Conservation (phyloP, 2,888 invertebrate species). For the Ptycholaimellus sp. region DNA sequence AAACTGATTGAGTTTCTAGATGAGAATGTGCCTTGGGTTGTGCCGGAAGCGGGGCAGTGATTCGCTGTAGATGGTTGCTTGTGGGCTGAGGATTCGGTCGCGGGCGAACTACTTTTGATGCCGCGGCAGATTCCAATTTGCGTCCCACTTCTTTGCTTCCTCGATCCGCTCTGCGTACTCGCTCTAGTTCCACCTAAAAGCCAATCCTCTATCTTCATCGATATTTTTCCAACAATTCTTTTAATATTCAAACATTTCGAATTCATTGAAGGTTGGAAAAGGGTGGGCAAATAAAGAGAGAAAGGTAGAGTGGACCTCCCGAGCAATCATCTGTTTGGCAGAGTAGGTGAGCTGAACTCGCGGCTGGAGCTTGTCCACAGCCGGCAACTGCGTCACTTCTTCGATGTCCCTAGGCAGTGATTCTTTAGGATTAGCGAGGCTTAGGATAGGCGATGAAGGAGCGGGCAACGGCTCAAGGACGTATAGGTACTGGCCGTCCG, state of each 20-base stretch:
- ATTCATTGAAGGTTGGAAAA: neutral
- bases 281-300: neutral
- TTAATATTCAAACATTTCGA: neutral
- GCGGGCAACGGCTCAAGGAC: constrained; percentile 43
- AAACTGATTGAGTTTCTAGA: no score
- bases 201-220: no score
- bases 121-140: neutral
- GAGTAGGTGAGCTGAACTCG: constrained; percentile 41
- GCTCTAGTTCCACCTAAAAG: constrained; percentile 44
- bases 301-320: no score
- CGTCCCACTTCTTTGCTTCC: constrained; percentile 4
- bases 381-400: constrained; percentile 36
- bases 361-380: constrained; percentile 26
- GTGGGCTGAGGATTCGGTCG: no score
- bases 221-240: no score
- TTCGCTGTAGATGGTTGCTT: no score
- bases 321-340: constrained; percentile 51
- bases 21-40: no score
- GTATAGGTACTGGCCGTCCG: constrained; percentile 51
- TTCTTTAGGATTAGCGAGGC: no score
- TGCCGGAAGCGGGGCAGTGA: no score
- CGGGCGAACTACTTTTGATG: constrained; percentile 2
- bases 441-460: no score
- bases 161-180: constrained; percentile 39
- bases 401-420: constrained; percentile 40